Conservation (phyloP, 2,888 invertebrate genomes). For the Philhelius pedissequus region DNA sequence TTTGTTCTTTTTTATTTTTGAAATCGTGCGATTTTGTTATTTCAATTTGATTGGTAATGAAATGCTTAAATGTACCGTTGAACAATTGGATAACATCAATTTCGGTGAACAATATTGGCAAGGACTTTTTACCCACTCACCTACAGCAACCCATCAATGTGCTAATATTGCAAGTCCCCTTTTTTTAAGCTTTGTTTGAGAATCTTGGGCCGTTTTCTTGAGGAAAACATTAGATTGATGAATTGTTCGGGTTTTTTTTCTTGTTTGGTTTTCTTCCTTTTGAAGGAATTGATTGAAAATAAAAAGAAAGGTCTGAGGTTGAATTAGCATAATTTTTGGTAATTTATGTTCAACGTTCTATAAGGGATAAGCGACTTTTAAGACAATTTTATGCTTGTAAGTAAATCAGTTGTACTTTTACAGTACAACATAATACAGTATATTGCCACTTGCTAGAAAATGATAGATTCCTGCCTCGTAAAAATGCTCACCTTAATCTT, state of each 20-base stretch:
- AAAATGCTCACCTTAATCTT: too few species aligned
- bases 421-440: too few species aligned
- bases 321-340: slow-evolving; percentile 8
- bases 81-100: slow-evolving; percentile 57
- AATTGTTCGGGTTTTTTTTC: neutral
- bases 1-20: neutral
- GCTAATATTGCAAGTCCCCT: neutral
- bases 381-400: neutral
- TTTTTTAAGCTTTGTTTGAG: neutral
- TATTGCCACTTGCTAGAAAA: too few species aligned
- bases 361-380: neutral
- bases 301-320: neutral
- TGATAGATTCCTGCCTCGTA: too few species aligned
- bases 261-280: neutral
- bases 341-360: neutral
- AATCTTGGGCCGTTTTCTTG: neutral
- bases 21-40: slow-evolving; percentile 52
- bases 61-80: slow-evolving; percentile 53
- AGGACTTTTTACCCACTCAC: neutral
- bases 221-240: slow-evolving; percentile 7
- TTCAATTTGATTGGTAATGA: slow-evolving; percentile 62
- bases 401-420: neutral
- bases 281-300: slow-evolving; percentile 5
- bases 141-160: neutral
- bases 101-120: slow-evolving; percentile 32